Base-by-base conservation (phyloP, 2,797 vertebrate species). In the Pseudomugil gertrudae region DNA sequence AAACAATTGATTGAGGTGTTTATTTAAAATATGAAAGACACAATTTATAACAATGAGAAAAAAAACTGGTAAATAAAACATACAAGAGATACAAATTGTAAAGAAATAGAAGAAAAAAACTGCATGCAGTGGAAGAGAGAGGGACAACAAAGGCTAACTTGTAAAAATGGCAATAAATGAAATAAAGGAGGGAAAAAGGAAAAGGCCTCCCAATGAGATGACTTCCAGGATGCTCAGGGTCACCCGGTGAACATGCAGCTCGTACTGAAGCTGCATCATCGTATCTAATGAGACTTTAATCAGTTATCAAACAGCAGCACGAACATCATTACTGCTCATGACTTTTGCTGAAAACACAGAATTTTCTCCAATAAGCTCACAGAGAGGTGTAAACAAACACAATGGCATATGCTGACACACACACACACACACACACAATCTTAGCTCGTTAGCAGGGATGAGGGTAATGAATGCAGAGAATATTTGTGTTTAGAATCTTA, bases 401-500 rank as follows among this genome's bases (percentile, higher is more conserved):
- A 63, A n/a, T 7, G 8, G 43, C 43, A 9, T 2, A 19, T 7
- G 4, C 43, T 9, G 40, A 36, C 33, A 35, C 33, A 35, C 33
- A 35, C 33, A 35, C 35, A 71, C 47, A 29, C 60, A 43, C 45
- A 35, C 60, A 50, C 58, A 43, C 55, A 0, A 64, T 83, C 85
- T 85, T 82, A 84, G 74, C 86, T 86, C 72, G 79, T 90, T 87
- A 87, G 85, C 83, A 80, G 73, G 74, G 85, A 83, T 84, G 87
- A 84, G 84, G 77, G 81, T 89, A 86, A 94, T 91, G 86, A 92
- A 93, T 91, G 90, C 90, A 89, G 91, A 93, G 90, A 87, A 94
- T 93, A 94, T 95, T 95, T 95, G 95, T 95, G 95, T 95, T 96
- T 90, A 93, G 94, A 95, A 94, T 95, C 94, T 95, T 97, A 97